Percentiles rank a stretch among this genome's conserved stretches.
These are phyloP conservation scores for Coelopa pilipes DNA, from an alignment of 2,888 invertebrate genomes.

Conservation along the genomic window DNA sequence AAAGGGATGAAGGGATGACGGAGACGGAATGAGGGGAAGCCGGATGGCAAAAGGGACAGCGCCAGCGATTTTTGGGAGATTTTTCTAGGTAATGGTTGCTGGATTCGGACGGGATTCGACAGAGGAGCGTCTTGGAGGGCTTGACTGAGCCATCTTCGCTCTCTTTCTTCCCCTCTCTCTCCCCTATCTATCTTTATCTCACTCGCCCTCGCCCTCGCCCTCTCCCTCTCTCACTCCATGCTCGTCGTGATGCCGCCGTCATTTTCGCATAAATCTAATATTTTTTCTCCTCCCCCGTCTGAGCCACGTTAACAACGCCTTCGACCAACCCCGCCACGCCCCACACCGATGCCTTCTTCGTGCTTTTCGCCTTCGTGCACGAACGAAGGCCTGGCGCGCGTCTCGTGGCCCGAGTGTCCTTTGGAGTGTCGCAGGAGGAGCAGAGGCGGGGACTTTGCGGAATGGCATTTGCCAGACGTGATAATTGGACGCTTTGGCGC, in stretches of 20 bases:
- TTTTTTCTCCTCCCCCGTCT: neutral
- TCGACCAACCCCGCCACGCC: no score
- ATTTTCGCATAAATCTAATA: conserved; percentile 12
- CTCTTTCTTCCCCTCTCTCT: conserved; percentile 3
- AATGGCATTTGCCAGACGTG: conserved; percentile 10
- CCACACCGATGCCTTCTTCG: no score
- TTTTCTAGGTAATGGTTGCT: no score
- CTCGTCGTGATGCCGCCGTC: neutral
- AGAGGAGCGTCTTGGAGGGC: no score
- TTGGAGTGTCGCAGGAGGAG: neutral
- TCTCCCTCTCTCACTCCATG: neutral
- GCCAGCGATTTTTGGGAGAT: no score
- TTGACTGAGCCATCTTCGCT: neutral
- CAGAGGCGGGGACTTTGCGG: conserved; percentile 3
- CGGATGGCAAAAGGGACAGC: no score
- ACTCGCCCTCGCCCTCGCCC: neutral
- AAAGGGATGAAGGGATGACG: no score
- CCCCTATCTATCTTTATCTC: conserved; percentile 1
- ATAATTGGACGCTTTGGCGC: conserved; percentile 16
- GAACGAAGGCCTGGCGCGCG: no score
- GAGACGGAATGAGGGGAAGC: no score
- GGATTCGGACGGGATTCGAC: no score
- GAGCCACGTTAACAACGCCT: neutral
- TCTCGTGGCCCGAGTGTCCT: no score
- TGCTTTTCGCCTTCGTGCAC: no score